Percentiles rank a stretch among this genome's conserved stretches.
Evolutionary conservation across 2,113 vertebrate genomes (phyloP).

Genomic region (Gymnarchus niloticus): DNA sequence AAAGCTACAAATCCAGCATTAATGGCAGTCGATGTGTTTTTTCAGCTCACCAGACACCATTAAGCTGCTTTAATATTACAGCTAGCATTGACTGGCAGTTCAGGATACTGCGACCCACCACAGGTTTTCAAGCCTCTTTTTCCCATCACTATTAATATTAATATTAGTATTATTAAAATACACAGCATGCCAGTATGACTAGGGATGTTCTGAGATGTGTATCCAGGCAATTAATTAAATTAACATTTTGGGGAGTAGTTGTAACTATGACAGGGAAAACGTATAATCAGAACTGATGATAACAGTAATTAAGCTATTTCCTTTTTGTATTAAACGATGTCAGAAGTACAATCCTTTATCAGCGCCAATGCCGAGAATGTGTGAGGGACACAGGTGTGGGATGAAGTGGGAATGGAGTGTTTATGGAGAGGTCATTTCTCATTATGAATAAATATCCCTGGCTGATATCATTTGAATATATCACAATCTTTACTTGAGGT

Average conservation of each 20-base stretch:
- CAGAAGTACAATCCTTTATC: slow-evolving; percentile 11
- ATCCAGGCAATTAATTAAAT: slow-evolving; percentile 19
- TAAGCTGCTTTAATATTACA: too few relatives aligned
- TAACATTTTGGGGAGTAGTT: background rate
- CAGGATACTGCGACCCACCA: too few relatives aligned
- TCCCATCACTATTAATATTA: background rate
- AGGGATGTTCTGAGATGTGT: slow-evolving; percentile 5
- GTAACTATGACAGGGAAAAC: background rate
- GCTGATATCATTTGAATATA: background rate
- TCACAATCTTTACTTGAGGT: background rate
- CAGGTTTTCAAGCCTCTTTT: too few relatives aligned
- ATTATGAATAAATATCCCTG: slow-evolving; percentile 15
- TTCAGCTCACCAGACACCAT: too few relatives aligned
- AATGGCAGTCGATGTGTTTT: too few relatives aligned
- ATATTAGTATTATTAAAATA: background rate
- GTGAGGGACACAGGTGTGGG: background rate
- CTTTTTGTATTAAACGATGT: slow-evolving; percentile 24
- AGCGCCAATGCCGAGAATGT: background rate
- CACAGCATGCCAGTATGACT: background rate
- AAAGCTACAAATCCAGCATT: background rate
- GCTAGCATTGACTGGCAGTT: too few relatives aligned
- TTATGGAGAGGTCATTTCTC: background rate
- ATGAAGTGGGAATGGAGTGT: background rate
- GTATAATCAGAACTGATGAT: slow-evolving; percentile 21
- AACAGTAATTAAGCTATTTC: slow-evolving; percentile 33